Evolutionary conservation across 2,113 vertebrate species (phyloP).

Genomic region (Colinus virginianus): DNA sequence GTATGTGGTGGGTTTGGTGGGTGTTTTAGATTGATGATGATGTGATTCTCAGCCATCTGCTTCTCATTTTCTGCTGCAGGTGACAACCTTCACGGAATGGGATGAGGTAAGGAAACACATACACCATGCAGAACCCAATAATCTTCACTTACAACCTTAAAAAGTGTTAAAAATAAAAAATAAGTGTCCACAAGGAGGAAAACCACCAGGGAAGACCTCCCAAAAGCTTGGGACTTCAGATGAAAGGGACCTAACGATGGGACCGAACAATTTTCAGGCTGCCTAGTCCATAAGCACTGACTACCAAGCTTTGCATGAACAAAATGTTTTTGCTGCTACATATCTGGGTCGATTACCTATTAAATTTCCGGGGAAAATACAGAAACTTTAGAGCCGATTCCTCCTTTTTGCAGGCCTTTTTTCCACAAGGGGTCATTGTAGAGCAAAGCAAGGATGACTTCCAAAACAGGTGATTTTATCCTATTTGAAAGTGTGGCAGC

Average conservation of each 20-base stretch:
- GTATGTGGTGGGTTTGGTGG: neutral
- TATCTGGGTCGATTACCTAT: neutral
- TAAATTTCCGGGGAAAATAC: neutral
- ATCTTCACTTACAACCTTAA: neutral
- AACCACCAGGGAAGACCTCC: neutral
- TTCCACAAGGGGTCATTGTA: constrained; percentile 55
- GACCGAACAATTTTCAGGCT: accelerated
- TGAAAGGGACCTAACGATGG: neutral
- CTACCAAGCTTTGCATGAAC: neutral
- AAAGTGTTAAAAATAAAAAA: neutral
- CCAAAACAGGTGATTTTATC: neutral
- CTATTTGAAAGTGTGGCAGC: neutral
- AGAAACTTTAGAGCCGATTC: neutral
- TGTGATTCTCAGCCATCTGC: constrained; percentile 22
- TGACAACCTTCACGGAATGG: neutral
- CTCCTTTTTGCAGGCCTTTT: neutral
- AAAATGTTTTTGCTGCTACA: accelerated
- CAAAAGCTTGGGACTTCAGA: neutral
- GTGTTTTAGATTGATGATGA: neutral
- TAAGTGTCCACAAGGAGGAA: neutral
- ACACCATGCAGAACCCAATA: neutral
- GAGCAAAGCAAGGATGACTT: constrained; percentile 50
- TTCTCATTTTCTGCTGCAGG: neutral
- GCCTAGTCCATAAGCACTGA: neutral
- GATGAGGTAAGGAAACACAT: neutral